These are phyloP conservation scores for Patiria pectinifera DNA, from an alignment of 53 echinoderm and acorn worm genomes.

Conservation along the genomic window DNA sequence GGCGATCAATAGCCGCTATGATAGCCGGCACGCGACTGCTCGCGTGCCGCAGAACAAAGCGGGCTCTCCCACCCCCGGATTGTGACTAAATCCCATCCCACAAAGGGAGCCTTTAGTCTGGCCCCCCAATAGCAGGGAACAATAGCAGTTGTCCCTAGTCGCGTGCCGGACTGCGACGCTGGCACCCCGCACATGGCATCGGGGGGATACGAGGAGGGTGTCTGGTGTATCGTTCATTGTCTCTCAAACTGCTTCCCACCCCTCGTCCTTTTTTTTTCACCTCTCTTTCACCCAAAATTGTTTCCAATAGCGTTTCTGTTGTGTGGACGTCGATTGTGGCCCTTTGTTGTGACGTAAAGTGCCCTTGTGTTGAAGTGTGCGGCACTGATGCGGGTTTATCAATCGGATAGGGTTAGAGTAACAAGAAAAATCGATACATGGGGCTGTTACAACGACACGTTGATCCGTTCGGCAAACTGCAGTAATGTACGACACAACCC, in stretches of 20 bases:
- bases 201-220: conserved; percentile 6
- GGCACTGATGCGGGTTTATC: not conserved
- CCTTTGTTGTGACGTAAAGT: not conserved
- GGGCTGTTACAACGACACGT: not conserved
- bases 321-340: not conserved
- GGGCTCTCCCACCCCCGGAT: conserved; percentile 9
- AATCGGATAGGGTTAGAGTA: not conserved
- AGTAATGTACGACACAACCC: not conserved
- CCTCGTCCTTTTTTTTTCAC: not conserved
- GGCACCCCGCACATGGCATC: conserved; percentile 38
- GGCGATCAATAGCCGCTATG: conserved; percentile 20
- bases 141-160: conserved; percentile 41
- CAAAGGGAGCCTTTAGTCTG: conserved; percentile 31
- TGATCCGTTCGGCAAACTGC: not conserved
- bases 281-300: not conserved
- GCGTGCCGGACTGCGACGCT: conserved; percentile 32
- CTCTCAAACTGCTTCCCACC: not conserved
- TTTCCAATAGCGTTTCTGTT: conserved; percentile 1
- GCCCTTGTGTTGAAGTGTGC: not conserved
- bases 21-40: conserved; percentile 31
- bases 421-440: not conserved
- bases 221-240: conserved; percentile 19
- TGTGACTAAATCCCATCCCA: conserved; percentile 6
- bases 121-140: not conserved
- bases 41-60: conserved; percentile 49